phyloP scores from a whole-genome alignment of 1,140 invertebrate genomes.

The Mercenaria mercenaria region DNA sequence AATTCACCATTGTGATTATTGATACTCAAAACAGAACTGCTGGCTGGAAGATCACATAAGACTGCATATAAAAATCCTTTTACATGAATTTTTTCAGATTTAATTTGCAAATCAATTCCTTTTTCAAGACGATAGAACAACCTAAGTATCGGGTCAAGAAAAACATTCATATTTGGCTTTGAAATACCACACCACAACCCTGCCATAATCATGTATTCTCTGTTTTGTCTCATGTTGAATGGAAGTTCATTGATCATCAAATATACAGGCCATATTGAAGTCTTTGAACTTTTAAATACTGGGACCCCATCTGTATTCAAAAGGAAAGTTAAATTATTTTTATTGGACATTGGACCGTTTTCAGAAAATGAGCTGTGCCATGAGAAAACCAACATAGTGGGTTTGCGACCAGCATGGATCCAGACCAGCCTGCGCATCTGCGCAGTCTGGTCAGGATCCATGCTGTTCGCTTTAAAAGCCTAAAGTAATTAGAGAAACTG shows the following conservation, averaged over 20 bases:
- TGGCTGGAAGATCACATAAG: background rate
- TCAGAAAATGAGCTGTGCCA: background rate
- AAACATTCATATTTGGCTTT: background rate
- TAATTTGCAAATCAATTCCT: background rate
- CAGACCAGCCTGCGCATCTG: too few species aligned
- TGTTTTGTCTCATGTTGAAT: too few species aligned
- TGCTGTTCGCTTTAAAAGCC: too few species aligned
- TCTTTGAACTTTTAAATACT: too few species aligned
- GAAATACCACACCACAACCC: too few species aligned
- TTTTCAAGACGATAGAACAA: background rate
- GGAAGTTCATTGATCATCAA: too few species aligned
- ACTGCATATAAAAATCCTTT: background rate
- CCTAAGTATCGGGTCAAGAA: background rate
- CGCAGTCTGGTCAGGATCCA: too few species aligned
- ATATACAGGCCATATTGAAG: too few species aligned
- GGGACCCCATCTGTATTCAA: constrained; percentile 1
- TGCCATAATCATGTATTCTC: too few species aligned
- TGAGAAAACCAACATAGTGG: too few species aligned
- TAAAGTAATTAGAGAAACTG: too few species aligned
- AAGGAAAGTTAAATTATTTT: background rate
- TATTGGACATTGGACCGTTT: background rate
- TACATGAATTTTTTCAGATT: background rate
- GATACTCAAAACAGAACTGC: background rate
- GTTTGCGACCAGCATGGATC: too few species aligned
- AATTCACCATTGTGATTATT: background rate